Evolutionary conservation across 1,140 invertebrate genomes (phyloP), one percentile per base, ranked within the genome.

Genomic region (Drosophila pectinifera): DNA sequence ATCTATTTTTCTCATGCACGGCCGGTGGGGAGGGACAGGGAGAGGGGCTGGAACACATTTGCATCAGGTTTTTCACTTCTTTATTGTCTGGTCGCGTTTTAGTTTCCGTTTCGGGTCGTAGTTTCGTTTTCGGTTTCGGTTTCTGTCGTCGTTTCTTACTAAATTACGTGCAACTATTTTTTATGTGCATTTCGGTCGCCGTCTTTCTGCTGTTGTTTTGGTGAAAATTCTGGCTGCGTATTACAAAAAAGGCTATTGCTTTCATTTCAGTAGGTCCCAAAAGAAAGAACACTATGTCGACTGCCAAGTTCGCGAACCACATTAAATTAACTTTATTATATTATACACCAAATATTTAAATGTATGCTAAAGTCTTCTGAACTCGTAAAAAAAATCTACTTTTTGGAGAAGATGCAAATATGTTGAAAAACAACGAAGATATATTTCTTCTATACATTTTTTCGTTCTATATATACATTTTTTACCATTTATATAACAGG

Each of bases 111-210:
- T 70, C 61, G 55, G 46, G 53, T 76, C 63, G 57, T 55, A 73
- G 68, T 72, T 78, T 73, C 78, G 51, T 69, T 76, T 75, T 69
- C 68, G 48, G 63, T 43, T 64, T 45, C 63, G 75, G 54, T 58
- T 42, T 38, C 43, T 54, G 34, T 45, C 62, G 48, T 48, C 39
- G 49, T 51, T 42, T 64, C 78, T 63, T 70, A 70, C 73, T 70
- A 82, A 88, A 90, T 73, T 90, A 90, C 86, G 86, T 90, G 86
- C 73, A 90, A 82, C 73, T 86, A 90, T 90, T 90, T 86, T 80
- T 77, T 73, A 82, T 90, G 72, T 56, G 78, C 67, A 74, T 51
- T 78, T 69, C 45, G 24, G 48, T 51, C 43, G n/a, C 22, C 45
- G 57, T 54, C 57, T 43, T 53, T 67, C 43, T 55, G 8, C 24